These are phyloP conservation scores for Serilophus lunatus DNA, from an alignment of 2,113 vertebrate genomes.

Conservation along the genomic window DNA sequence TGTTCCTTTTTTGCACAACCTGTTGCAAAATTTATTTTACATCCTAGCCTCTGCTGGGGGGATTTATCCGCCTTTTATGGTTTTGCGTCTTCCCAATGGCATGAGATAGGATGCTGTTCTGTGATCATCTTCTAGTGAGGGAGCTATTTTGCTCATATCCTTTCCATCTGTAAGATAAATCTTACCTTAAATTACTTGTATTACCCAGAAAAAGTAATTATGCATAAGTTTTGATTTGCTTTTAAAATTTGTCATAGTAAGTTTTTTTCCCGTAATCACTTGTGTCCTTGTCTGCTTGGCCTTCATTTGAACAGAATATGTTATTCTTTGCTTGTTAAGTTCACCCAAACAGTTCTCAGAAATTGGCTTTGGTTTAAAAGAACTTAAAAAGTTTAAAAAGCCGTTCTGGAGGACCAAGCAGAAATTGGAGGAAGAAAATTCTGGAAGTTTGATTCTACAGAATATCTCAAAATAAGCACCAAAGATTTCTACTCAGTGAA, in stretches of 20 bases:
- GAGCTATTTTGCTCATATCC: not conserved
- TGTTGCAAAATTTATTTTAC: not conserved
- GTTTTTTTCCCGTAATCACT: not conserved
- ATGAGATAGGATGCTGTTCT: not conserved
- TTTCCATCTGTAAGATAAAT: not conserved
- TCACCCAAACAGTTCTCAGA: not conserved
- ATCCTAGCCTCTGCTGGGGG: not conserved
- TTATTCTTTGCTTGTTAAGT: constrained; percentile 12
- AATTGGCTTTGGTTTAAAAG: not conserved
- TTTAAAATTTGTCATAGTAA: constrained; percentile 18
- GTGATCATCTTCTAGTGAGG: not conserved
- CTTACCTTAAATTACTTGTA: not conserved
- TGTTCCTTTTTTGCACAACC: not conserved
- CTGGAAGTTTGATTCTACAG: constrained; percentile 34
- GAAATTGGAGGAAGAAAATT: not conserved
- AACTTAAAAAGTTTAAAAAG: not conserved
- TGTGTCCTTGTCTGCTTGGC: not conserved
- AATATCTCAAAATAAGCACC: constrained; percentile 48
- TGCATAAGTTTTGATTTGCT: not conserved
- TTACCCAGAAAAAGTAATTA: not conserved
- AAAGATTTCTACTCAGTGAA: constrained; percentile 26
- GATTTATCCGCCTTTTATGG: not conserved
- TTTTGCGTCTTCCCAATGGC: not conserved
- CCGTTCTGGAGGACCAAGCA: not conserved
- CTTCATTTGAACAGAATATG: not conserved